phyloP scores from a whole-genome alignment of 2,888 invertebrate species.

The Molorchus minor region DNA sequence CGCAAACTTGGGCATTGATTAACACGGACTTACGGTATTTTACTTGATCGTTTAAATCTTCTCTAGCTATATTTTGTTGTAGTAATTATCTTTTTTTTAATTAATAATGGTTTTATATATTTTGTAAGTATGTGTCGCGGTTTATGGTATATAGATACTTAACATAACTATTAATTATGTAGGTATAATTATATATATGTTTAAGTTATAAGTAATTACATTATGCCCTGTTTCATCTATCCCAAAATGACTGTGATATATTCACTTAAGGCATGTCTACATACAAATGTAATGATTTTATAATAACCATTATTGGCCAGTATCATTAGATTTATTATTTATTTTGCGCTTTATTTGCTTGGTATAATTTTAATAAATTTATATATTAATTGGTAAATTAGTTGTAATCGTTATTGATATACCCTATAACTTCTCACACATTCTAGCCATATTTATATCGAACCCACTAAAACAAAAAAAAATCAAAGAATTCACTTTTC shows the following conservation, averaged over 20 bases:
- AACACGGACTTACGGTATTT: too few species aligned
- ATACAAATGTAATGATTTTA: background rate
- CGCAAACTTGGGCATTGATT: too few species aligned
- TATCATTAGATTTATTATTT: conserved; percentile 3
- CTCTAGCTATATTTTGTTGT: too few species aligned
- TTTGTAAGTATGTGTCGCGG: conserved; percentile 5
- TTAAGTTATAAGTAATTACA: background rate
- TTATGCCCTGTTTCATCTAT: background rate
- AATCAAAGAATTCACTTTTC: too few species aligned
- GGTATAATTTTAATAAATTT: conserved; percentile 21
- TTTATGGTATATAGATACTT: background rate
- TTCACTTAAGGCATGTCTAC: background rate
- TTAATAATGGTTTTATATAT: background rate
- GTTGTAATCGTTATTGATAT: too few species aligned
- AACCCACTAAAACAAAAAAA: too few species aligned
- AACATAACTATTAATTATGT: background rate
- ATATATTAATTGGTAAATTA: conserved; percentile 4
- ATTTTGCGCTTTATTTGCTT: conserved; percentile 17
- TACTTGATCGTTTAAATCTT: too few species aligned
- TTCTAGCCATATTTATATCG: too few species aligned
- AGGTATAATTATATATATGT: too few species aligned
- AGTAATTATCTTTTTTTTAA: background rate
- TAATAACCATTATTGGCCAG: background rate
- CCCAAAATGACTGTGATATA: conserved; percentile 10
- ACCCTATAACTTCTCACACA: too few species aligned